Evolutionary conservation across 2,888 invertebrate species (phyloP).

Genomic region (Slavum lentiscoides): DNA sequence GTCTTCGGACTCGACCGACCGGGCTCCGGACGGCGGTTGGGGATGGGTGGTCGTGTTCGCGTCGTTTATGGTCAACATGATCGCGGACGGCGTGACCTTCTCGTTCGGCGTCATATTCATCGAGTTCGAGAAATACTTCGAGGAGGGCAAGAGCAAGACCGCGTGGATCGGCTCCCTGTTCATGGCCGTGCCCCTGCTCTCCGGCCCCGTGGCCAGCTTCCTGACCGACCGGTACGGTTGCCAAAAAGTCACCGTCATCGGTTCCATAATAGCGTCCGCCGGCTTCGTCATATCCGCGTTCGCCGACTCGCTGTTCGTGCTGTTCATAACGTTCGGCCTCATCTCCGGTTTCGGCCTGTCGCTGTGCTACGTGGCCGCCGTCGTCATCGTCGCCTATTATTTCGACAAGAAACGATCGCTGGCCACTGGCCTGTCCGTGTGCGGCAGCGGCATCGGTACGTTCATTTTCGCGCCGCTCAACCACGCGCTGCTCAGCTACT

Average conservation of each 20-base stretch:
- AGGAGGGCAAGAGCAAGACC: slow-evolving; percentile 79
- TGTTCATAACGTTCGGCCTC: slow-evolving; percentile 81
- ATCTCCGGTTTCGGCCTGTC: slow-evolving; percentile 83
- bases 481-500: slow-evolving; percentile 73
- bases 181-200: slow-evolving; percentile 86
- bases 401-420: slow-evolving; percentile 82
- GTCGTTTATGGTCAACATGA: slow-evolving; percentile 84
- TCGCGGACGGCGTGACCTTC: slow-evolving; percentile 90
- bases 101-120: slow-evolving; percentile 89
- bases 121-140: slow-evolving; percentile 82
- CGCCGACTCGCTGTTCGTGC: slow-evolving; percentile 74
- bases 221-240: slow-evolving; percentile 81
- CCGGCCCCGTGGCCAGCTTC: slow-evolving; percentile 83
- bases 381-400: slow-evolving; percentile 87
- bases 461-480: slow-evolving; percentile 83
- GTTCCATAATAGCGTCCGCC: slow-evolving; percentile 73
- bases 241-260: slow-evolving; percentile 75
- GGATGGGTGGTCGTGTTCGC: slow-evolving; percentile 91
- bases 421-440: slow-evolving; percentile 84
- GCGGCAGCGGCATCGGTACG: slow-evolving; percentile 86
- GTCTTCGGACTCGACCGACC: slow-evolving; percentile 65
- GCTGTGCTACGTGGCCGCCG: slow-evolving; percentile 85
- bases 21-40: slow-evolving; percentile 87
- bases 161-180: slow-evolving; percentile 89
- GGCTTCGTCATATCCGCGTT: slow-evolving; percentile 80